Base-by-base conservation (phyloP, 2,113 vertebrate genomes). In the Typhlomys cinereus region DNA sequence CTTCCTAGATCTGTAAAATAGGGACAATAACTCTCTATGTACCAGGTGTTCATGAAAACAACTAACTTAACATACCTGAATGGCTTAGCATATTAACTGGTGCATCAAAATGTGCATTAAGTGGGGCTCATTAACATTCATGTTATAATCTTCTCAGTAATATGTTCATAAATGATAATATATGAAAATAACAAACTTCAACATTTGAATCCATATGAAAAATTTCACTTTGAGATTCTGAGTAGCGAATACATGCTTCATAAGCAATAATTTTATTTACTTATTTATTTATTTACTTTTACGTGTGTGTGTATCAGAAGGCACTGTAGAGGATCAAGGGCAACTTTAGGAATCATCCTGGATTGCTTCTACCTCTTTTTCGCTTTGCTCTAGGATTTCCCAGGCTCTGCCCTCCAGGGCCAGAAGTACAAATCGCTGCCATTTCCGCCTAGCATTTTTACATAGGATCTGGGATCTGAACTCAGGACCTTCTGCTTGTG, bases 81-180 rank as follows among this genome's bases (percentile, higher is more conserved):
- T 46, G 41, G 6, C 17, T 87, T 52, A 69, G 25, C 7, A 44
- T 80, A 83, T 85, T 80, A 11, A 39, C 78, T n/a, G n/a, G 39
- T 76, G 74, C 90, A 91, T 80, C 23, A 59, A 89, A 81, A 81
- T 91, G 71, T 74, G 79, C 41, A 93, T 6, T 39, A 88, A 89
- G 89, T 57, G 5, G 62, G 62, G 11, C 61, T 71, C 34, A 89
- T 75, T 85, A 80, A 4, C 34, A 89, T 75, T 85, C 74, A 4
- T 75, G 25, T 73, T 61, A 31, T 59, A 74, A 90, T 85, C n/a
- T n/a, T 92, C 39, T 70, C 54, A 54, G 66, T 23, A 75, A 48
- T 1, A 80, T 87, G 11, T 10, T 69, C 75, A 80, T 83, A 89
- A 88, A 71, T 88, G 73, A 88, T 83, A 59, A 61, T 41, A 83